These are phyloP conservation scores for Opisthograptis luteolata DNA, from an alignment of 2,888 invertebrate species.

Conservation along the genomic window DNA sequence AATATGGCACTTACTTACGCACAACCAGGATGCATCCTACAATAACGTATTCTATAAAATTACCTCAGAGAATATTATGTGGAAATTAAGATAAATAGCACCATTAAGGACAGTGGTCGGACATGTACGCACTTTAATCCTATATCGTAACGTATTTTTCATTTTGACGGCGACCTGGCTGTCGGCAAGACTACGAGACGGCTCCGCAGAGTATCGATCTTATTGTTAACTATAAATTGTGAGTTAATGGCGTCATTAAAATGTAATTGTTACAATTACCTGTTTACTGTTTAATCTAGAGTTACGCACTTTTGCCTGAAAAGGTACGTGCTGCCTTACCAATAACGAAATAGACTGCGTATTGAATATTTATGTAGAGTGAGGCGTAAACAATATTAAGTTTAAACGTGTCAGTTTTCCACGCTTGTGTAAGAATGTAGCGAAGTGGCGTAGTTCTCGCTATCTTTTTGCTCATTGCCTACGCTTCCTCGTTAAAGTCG, in stretches of 20 bases:
- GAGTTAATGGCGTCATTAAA: conserved; percentile 56
- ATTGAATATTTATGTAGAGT: conserved; percentile 11
- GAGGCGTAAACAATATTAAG: conserved; percentile 7
- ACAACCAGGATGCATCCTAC: conserved; percentile 10
- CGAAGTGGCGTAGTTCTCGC: conserved; percentile 38
- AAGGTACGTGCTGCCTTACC: background rate
- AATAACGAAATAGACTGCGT: conserved; percentile 4
- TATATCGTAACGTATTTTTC: conserved; percentile 65
- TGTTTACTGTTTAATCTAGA: conserved; percentile 55
- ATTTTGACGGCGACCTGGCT: conserved; percentile 49
- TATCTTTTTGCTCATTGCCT: conserved; percentile 30
- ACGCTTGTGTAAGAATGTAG: conserved; percentile 16
- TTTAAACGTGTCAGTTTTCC: conserved; percentile 8
- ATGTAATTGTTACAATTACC: conserved; percentile 54
- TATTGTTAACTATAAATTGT: conserved; percentile 59
- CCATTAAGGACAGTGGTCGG: conserved; percentile 59
- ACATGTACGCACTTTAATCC: conserved; percentile 66
- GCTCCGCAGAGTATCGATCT: conserved; percentile 53
- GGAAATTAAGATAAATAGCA: conserved; percentile 58
- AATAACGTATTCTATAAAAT: conserved; percentile 19
- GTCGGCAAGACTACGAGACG: conserved; percentile 47
- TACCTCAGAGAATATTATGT: conserved; percentile 22
- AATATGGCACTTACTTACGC: background rate
- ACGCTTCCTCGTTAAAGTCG: conserved; percentile 71
- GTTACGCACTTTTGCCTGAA: conserved; percentile 48